Evolutionary conservation across 1,140 invertebrate genomes (phyloP), one percentile per base, ranked within the genome.

Genomic region (Sinonovacula constricta): DNA sequence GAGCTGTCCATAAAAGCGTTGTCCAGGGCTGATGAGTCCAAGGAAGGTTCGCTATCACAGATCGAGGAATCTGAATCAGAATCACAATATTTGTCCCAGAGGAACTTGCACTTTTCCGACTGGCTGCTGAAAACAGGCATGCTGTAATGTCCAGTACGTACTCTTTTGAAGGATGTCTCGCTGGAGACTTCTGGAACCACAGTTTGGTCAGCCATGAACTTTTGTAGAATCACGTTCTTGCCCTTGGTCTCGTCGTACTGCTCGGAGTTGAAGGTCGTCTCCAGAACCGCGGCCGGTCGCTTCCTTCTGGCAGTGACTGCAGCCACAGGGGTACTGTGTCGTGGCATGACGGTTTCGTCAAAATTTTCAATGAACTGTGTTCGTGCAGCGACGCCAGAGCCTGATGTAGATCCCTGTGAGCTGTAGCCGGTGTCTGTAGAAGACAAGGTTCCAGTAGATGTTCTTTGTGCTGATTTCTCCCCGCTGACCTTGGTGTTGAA

Each of bases 121-220:
- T 66, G 62, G 49, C 36, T 56, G 2, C 33, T 31, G 30, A 76
- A 76, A 26, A 28, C 30, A 26, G 70, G 70, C 59, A 74, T 62
- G 30, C 34, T 74, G 39, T 74, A 60, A 62, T 59, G 26, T 30
- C 51, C 39, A 14, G n/a, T 28, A 45, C 70, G 56, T n/a, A 28
- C 26, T 18, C 36, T 36, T 60, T 62, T 60, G 7, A 59, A 22
- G 54, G 34, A 18, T 31, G 70, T 10, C n/a, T 18, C 36, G 34
- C 1, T 33, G 22, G 33, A 26, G 26, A 39, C 34, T n/a, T 14
- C 1, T 18, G 49, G 2, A 2, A 65, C 22, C 4, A 26, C 5
- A 3, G 62, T 57, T 45, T 76, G 72, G 54, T 76, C 72, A 18
- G 62, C 63, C 72, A 76, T 76, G 54, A 76, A 76, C 34, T 76